Evolutionary conservation across 2,113 vertebrate species (phyloP).

Genomic region (Galemys pyrenaicus): DNA sequence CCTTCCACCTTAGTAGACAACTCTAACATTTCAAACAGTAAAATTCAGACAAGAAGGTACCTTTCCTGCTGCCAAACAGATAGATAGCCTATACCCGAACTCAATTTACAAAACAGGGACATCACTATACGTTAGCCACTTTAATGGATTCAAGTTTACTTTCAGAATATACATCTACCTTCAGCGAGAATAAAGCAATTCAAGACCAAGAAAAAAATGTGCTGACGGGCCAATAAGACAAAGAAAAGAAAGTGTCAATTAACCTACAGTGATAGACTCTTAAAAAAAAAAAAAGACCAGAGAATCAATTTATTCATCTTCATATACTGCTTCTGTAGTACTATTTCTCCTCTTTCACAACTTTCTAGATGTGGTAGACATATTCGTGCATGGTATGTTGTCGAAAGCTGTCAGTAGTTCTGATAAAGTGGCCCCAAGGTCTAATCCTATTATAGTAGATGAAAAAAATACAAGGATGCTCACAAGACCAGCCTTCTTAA

Average conservation of each 20-base stretch:
- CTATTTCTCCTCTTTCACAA: conserved; percentile 64
- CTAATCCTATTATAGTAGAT: conserved; percentile 81
- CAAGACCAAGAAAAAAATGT: conserved; percentile 72
- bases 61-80: conserved; percentile 87
- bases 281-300: not conserved
- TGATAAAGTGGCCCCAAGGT: conserved; percentile 75
- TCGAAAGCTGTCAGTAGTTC: conserved; percentile 71
- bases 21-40: conserved; percentile 88
- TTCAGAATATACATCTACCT: conserved; percentile 87
- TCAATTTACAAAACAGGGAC: conserved; percentile 90
- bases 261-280: conserved; percentile 65
- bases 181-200: conserved; percentile 83
- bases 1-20: conserved; percentile 85
- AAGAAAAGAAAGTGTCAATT: conserved; percentile 71
- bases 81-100: conserved; percentile 88
- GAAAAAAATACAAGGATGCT: conserved; percentile 66
- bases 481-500: conserved; percentile 70
- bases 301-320: conserved; percentile 51
- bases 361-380: conserved; percentile 53
- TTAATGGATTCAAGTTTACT: conserved; percentile 89
- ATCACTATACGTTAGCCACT: conserved; percentile 87
- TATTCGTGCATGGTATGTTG: conserved; percentile 65
- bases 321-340: conserved; percentile 54
- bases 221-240: conserved; percentile 73
- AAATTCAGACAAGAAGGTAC: conserved; percentile 86